Evolutionary conservation across 1,140 invertebrate genomes (phyloP), one percentile per base, ranked within the genome.

Genomic region (Bombyx mori): DNA sequence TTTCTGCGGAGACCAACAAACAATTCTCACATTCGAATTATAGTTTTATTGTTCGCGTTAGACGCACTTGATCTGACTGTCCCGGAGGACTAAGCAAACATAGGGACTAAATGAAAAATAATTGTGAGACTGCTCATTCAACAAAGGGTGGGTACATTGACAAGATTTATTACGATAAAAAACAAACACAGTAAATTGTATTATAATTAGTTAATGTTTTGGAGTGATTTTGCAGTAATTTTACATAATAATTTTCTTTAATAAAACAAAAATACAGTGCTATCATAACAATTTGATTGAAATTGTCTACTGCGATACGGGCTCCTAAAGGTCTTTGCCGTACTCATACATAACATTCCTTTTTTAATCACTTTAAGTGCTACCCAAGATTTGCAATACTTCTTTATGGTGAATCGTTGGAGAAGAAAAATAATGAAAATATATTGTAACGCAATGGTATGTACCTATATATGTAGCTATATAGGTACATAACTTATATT

Each of bases 291-390:
- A 35, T 35, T 35, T 35, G 26, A 35, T 35, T 35, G 26, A 35
- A 35, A 35, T 5, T 35, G 2, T 35, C 4, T 35, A 35, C 4
- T 35, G 26, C 26, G 26, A 35, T 35, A 35, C 4, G 26, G 26
- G 26, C 4, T 35, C 26, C 26, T 35, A 35, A 35, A 35, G 26
- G 26, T 35, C 26, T 35, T 35, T 2, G 26, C 26, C 4, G 26
- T 35, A 35, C 4, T 35, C 26, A 0, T 35, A 35, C 4, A 35
- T 35, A 35, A 35, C 26, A 35, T 35, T 35, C 26, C 44, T 12
- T 72, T 78, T 82, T 83, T 86, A 86, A 86, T 86, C 79, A 73
- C 67, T 81, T 81, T 79, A 83, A 83, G 82, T 86, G 82, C 75
- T 71, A 63, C 66, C 73, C 65, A 69, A 68, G 73, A 82, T 81